Conservation (phyloP, 2,888 invertebrate genomes). For the Julus scandinavius region DNA sequence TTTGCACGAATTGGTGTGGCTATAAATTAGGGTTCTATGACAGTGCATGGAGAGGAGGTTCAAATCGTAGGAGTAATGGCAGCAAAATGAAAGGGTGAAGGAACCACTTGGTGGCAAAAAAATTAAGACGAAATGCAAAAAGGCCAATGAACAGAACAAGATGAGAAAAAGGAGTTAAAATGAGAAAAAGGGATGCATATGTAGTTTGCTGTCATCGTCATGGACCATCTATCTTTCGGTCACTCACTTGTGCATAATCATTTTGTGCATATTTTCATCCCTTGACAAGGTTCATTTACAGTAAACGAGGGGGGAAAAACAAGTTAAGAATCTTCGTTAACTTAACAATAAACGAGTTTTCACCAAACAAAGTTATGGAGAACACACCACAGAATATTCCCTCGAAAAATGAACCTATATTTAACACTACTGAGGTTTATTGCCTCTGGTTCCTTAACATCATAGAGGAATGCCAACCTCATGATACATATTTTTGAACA, state of each 20-base stretch:
- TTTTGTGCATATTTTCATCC: neutral
- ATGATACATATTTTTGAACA: neutral
- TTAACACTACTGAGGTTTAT: neutral
- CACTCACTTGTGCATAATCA: neutral
- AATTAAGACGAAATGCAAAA: neutral
- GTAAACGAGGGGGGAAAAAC: neutral
- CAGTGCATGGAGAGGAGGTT: conserved; percentile 16
- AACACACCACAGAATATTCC: neutral
- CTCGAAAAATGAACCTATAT: neutral
- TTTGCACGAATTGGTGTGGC: conserved; percentile 35
- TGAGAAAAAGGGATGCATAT: neutral
- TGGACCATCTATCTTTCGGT: neutral
- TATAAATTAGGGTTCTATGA: conserved; percentile 39
- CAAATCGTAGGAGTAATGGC: conserved; percentile 35
- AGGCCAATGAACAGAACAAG: conserved; percentile 35
- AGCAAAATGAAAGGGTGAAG: conserved; percentile 38
- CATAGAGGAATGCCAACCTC: neutral
- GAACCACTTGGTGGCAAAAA: conserved; percentile 24
- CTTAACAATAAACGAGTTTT: too few species aligned
- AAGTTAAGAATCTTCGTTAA: neutral
- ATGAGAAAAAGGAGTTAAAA: neutral
- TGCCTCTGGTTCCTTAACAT: neutral
- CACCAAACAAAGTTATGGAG: too few species aligned
- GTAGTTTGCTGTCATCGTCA: neutral
- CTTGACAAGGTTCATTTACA: neutral